Evolutionary conservation across 1,140 invertebrate genomes (phyloP), one percentile per base, ranked within the genome.

Genomic region (Drosophila bifasciata): DNA sequence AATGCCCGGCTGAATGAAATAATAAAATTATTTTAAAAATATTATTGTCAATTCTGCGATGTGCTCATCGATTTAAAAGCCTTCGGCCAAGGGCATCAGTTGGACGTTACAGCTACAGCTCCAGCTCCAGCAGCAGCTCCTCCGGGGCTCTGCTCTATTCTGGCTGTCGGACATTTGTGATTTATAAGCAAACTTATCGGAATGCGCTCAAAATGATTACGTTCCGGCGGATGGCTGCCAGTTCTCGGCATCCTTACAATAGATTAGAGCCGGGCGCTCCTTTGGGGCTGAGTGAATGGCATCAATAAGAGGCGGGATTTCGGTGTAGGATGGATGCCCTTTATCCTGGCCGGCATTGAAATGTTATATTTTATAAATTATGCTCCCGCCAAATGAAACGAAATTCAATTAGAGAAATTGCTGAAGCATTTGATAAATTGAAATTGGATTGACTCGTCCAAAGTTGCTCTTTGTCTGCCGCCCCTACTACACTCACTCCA

Each of bases 21-120:
- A 88, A 88, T 88, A 88, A 88, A 88, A 88, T 88, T 88, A 88
- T 88, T 88, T 83, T 79, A 76, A 81, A 75, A 81, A 88, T 81
- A 88, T 88, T 77, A 88, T 88, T 88, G 78, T 88, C 83, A 88
- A 83, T 88, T 83, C 69, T 51, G 75, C 70, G 66, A 72, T 88
- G 64, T 68, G 70, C 66, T 88, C 83, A 88, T 88, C 83, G 83
- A 83, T 88, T 81, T 79, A 79, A 88, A 88, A 88, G 83, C 78
- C 75, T 64, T 67, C 62, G 52, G n/a, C 48, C 21, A 32, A 36
- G 32, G 32, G 39, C 51, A 61, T 45, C 23, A 61, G 36, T 16
- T 8, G 67, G n/a, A 8, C 5, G 28, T 23, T 17, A 7, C 16
- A 17, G 32, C 45, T 17, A 6, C 16, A 17, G 32, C 44, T 15